Percentiles rank a stretch among this genome's conserved stretches.
Conservation (phyloP, 2,888 invertebrate genomes). For the Cerastis rubricosa region DNA sequence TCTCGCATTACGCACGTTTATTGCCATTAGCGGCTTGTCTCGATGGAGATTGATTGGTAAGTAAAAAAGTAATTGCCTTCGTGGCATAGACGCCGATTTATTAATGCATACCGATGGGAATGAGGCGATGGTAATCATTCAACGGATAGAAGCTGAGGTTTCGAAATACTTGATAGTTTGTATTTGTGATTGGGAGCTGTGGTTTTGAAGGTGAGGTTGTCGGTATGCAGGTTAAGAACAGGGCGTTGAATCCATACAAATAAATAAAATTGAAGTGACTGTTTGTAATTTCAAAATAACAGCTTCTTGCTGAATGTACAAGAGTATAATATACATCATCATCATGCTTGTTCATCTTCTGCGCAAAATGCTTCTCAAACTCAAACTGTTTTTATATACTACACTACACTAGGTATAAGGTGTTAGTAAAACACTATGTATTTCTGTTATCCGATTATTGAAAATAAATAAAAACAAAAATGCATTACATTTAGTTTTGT, state of each 20-base stretch:
- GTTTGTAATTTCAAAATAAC: too few species aligned
- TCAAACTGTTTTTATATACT: too few species aligned
- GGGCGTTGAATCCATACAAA: neutral
- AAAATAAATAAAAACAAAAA: too few species aligned
- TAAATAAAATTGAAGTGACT: too few species aligned
- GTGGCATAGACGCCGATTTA: conserved; percentile 57
- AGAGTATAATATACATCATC: too few species aligned
- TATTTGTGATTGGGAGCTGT: neutral
- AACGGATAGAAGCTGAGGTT: conserved; percentile 39
- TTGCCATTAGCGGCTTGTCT: conserved; percentile 73
- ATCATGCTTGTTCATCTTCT: too few species aligned
- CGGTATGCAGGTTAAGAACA: neutral
- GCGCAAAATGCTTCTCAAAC: too few species aligned
- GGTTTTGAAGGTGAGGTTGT: conserved; percentile 7
- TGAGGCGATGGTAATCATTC: conserved; percentile 62
- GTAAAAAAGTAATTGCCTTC: conserved; percentile 80
- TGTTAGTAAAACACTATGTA: too few species aligned
- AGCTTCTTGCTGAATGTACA: too few species aligned
- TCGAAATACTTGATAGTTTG: conserved; percentile 47
- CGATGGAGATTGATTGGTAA: conserved; percentile 79
- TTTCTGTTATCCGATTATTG: too few species aligned
- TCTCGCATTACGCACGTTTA: conserved; percentile 66
- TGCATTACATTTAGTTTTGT: too few species aligned
- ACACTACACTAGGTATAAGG: too few species aligned
- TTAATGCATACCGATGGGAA: conserved; percentile 63